These are phyloP conservation scores for Semnornis frantzii DNA, from an alignment of 2,113 vertebrate species.

Conservation along the genomic window DNA sequence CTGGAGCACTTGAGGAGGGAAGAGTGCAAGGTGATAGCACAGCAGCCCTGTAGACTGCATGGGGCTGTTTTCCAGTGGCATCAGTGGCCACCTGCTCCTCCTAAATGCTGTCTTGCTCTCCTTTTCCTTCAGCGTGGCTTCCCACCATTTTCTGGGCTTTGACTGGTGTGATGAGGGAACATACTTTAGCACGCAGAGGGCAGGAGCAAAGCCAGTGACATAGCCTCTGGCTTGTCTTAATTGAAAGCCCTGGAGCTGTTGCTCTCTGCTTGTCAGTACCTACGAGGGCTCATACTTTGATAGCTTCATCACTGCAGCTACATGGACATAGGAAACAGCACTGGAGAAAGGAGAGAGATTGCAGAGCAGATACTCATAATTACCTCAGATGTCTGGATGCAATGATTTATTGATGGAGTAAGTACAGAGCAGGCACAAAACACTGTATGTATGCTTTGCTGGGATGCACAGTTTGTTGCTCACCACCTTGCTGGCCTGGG, in stretches of 20 bases:
- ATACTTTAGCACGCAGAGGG: not conserved
- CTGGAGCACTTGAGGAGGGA: not conserved
- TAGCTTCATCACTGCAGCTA: not conserved
- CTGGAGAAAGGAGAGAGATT: not conserved
- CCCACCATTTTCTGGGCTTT: not conserved
- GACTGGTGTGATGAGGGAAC: not conserved
- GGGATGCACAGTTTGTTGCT: not conserved
- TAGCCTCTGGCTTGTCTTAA: not conserved
- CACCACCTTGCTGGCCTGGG: not conserved
- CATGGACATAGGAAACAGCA: not conserved
- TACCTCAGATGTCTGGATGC: not conserved
- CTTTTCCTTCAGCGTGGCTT: not conserved
- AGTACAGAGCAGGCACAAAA: not conserved
- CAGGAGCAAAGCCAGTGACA: not conserved
- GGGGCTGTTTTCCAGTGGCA: not conserved
- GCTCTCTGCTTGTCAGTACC: not conserved
- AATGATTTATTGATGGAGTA: not conserved
- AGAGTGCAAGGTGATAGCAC: fast-evolving
- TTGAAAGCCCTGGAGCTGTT: not conserved
- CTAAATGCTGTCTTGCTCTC: not conserved
- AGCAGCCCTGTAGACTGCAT: not conserved
- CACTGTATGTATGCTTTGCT: fast-evolving
- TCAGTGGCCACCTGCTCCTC: not conserved
- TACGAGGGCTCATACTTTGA: fast-evolving
- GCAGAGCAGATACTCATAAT: not conserved